These are phyloP conservation scores for Sesia apiformis DNA, from an alignment of 2,888 invertebrate genomes.

Conservation along the genomic window DNA sequence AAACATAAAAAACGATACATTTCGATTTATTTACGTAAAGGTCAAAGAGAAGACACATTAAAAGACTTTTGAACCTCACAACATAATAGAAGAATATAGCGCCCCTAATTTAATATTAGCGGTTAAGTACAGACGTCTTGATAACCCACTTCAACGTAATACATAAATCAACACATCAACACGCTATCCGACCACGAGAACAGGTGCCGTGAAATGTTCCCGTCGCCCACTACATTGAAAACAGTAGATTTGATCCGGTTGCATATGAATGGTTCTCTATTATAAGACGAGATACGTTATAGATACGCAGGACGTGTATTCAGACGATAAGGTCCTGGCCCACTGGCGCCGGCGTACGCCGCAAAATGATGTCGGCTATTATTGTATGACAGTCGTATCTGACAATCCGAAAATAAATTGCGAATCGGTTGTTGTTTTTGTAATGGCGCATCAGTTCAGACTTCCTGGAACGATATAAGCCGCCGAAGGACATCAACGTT, in stretches of 20 bases:
- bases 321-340: conserved; percentile 34
- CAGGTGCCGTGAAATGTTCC: background rate
- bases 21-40: too few relatives aligned
- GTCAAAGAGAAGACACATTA: too few relatives aligned
- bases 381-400: background rate
- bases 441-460: background rate
- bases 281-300: conserved; percentile 9
- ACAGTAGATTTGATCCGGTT: background rate
- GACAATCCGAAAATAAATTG: background rate
- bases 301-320: conserved; percentile 31
- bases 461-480: background rate
- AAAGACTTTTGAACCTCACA: too few relatives aligned
- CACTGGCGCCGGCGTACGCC: conserved; percentile 34
- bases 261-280: conserved; percentile 5
- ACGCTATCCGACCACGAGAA: too few relatives aligned
- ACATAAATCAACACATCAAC: too few relatives aligned
- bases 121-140: too few relatives aligned
- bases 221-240: background rate
- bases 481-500: background rate
- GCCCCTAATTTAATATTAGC: too few relatives aligned
- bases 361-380: conserved; percentile 11
- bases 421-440: background rate
- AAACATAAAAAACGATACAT: too few relatives aligned
- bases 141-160: too few relatives aligned
- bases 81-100: too few relatives aligned